Base-by-base conservation (phyloP, 2,113 vertebrate species). In the Microcebus lehilahytsara region DNA sequence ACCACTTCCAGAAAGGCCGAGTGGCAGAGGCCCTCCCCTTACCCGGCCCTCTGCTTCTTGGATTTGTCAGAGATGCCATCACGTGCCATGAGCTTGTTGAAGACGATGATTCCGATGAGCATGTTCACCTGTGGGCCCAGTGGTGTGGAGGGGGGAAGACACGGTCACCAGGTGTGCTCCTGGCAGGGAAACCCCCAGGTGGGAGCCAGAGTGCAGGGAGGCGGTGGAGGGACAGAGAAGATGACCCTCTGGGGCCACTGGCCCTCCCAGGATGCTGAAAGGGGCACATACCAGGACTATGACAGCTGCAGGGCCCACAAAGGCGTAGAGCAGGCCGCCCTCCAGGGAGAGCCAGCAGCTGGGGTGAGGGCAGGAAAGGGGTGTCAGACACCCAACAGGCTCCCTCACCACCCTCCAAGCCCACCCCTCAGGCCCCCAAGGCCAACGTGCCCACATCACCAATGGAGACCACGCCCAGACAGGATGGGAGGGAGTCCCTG, bases 61-160 rank as follows among this genome's bases (percentile, higher is more conserved):
- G 99, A 99, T 98, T 99, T 99, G 99, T 99, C 99, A 71, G 99
- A 99, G 98, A 99, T 99, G 97, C 99, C 99, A 1, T 99, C 99
- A 1, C 99, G 99, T 85, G 99, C 99, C 99, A 99, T 99, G 97
- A 99, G 99, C 98, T 99, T 99, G 98, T 99, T 99, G 98, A 99
- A 99, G 79, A 99, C 99, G 85, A 99, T 99, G 86, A 99, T 99
- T 89, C 99, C 99, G 3, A 99, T 99, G 83, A 99, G 99, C 99
- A 99, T 99, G 97, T 99, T 99, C 97, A 99, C 99, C 99, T 99
- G 98, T 74, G 93, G 93, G 89, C 62, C 98, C 78, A 62, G 81
- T 66, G 22, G 34, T 97, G 71, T 64, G 9, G 23, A 10, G 75
- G 0, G 64, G 67, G 74, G 84, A 69, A 97, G 34, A 22, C 77